Evolutionary conservation across 2,797 vertebrate species (phyloP).

Genomic region (Ciconia nigra): DNA sequence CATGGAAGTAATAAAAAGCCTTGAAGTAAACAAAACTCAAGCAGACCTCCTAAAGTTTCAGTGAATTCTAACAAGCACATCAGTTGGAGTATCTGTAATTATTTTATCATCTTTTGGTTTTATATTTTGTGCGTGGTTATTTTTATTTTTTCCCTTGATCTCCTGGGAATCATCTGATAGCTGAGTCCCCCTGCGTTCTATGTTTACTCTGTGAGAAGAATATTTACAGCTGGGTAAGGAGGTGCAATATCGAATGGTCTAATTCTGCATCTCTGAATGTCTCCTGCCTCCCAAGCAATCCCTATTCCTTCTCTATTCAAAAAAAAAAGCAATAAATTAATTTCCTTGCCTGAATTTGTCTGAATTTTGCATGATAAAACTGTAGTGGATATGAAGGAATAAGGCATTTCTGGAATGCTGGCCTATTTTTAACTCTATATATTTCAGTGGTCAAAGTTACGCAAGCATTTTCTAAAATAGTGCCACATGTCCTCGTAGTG

Average conservation of each 20-base stretch:
- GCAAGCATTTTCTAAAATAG: constrained; percentile 37
- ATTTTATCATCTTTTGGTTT: background rate
- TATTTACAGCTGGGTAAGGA: background rate
- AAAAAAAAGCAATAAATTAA: background rate
- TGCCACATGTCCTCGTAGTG: constrained; percentile 33
- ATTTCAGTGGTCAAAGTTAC: constrained; percentile 29
- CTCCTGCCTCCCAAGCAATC: background rate
- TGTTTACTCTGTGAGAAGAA: background rate
- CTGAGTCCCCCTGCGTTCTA: background rate
- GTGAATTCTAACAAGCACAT: background rate
- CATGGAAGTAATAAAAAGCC: background rate
- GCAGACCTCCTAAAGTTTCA: background rate
- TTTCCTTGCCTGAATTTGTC: background rate
- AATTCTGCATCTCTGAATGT: background rate
- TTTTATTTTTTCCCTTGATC: background rate
- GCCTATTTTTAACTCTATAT: constrained; percentile 3
- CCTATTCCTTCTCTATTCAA: background rate
- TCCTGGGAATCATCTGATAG: background rate
- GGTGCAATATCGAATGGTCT: background rate
- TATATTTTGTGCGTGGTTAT: background rate
- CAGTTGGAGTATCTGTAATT: background rate
- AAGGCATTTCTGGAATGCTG: constrained; percentile 15
- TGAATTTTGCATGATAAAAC: background rate
- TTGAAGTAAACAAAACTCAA: background rate
- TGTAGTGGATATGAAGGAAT: background rate